These are phyloP conservation scores for Rhamphomyia laevipes DNA, from an alignment of 2,888 invertebrate genomes.

Conservation along the genomic window DNA sequence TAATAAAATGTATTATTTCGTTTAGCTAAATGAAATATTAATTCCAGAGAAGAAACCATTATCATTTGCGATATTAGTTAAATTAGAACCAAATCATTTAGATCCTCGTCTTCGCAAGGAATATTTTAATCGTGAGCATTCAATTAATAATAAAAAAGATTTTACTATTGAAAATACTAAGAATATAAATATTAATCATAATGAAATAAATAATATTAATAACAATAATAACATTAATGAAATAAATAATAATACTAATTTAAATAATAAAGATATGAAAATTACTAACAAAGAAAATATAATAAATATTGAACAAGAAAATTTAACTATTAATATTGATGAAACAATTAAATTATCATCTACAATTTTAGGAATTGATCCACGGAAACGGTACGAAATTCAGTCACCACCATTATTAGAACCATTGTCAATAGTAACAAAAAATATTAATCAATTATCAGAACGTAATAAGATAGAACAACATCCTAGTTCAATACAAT, in stretches of 20 bases:
- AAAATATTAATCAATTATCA: background rate
- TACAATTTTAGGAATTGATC: background rate
- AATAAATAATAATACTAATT: too few species aligned
- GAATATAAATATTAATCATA: too few species aligned
- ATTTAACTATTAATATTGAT: background rate
- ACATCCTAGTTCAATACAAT: conserved; percentile 1
- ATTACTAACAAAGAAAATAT: too few species aligned
- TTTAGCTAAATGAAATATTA: conserved; percentile 6
- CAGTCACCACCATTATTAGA: background rate
- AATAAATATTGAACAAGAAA: background rate
- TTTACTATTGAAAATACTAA: too few species aligned
- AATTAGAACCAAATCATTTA: too few species aligned
- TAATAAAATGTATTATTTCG: background rate
- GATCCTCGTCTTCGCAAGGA: too few species aligned
- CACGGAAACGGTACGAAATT: too few species aligned
- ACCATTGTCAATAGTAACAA: background rate
- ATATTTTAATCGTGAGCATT: too few species aligned
- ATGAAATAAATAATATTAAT: too few species aligned
- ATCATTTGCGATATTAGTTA: background rate
- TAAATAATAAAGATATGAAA: too few species aligned
- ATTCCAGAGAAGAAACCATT: background rate
- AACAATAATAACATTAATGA: too few species aligned
- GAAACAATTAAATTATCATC: background rate
- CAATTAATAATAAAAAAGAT: too few species aligned
- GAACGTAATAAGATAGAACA: background rate